Conservation (phyloP, 2,797 vertebrate species). For the Poeciliopsis presidionis region DNA sequence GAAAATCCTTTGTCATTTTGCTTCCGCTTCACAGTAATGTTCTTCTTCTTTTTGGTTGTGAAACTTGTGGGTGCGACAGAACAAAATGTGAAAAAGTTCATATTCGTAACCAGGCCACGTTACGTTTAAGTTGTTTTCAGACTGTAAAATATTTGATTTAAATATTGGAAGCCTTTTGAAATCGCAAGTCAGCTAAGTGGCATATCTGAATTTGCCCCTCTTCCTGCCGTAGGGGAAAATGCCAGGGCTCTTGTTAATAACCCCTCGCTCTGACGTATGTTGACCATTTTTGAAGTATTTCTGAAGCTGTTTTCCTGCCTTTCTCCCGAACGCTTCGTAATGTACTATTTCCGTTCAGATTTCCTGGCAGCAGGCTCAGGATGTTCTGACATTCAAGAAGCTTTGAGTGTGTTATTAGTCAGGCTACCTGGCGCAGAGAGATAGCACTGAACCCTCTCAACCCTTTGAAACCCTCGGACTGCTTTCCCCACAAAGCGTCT, state of each 20-base stretch:
- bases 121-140: background rate
- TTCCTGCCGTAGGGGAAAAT: slow-evolving; percentile 23
- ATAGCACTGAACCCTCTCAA: slow-evolving; percentile 70
- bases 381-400: slow-evolving; percentile 72
- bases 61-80: background rate
- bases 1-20: background rate
- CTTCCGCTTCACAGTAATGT: background rate
- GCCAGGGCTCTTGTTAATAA: slow-evolving; percentile 23
- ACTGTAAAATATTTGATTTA: background rate
- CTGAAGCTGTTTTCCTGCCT: slow-evolving; percentile 44
- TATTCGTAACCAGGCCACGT: background rate
- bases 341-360: slow-evolving; percentile 66
- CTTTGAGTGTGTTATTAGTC: slow-evolving; percentile 76
- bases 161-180: slow-evolving; percentile 6
- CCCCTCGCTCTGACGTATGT: slow-evolving; percentile 23
- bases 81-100: background rate
- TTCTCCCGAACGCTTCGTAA: slow-evolving; percentile 58
- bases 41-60: background rate
- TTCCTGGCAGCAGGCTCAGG: slow-evolving; percentile 57
- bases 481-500: slow-evolving; percentile 61
- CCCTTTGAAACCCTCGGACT: slow-evolving; percentile 61
- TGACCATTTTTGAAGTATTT: slow-evolving; percentile 32
- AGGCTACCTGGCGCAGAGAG: slow-evolving; percentile 74
- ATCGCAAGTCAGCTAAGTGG: background rate
- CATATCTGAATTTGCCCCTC: slow-evolving; percentile 17